Evolutionary conservation across 2,888 invertebrate genomes (phyloP).

Genomic region (Athrips mouffetella): DNA sequence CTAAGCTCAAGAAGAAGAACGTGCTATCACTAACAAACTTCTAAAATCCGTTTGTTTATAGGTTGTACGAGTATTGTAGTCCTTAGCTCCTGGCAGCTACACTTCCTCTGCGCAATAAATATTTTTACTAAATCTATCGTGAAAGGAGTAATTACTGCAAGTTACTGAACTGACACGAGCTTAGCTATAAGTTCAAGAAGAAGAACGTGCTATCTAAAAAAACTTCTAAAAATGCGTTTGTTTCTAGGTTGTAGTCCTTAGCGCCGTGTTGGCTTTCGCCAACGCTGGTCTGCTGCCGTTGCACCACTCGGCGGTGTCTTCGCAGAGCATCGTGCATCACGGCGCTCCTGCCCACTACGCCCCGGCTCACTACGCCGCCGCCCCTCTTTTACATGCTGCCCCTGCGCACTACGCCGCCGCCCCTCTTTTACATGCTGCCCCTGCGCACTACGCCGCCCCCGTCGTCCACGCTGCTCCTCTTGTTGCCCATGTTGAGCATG

Average conservation of each 20-base stretch:
- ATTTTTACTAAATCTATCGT: no score
- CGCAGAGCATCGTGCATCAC: constrained; percentile 71
- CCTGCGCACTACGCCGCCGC: constrained; percentile 42
- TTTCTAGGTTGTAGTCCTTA: constrained; percentile 61
- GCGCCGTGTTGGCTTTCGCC: constrained; percentile 72
- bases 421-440: constrained; percentile 50
- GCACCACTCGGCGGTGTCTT: constrained; percentile 71
- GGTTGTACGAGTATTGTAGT: no score
- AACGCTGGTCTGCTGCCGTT: constrained; percentile 74
- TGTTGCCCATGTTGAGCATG: constrained; percentile 44
- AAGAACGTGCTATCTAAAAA: no score
- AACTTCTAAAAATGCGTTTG: background rate
- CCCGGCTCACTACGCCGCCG: constrained; percentile 41
- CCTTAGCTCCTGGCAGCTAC: no score
- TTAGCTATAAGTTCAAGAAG: no score
- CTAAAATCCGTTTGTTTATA: no score
- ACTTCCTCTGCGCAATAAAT: no score
- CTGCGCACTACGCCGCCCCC: constrained; percentile 39
- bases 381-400: constrained; percentile 36
- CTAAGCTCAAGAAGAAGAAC: no score
- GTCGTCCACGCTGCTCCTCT: constrained; percentile 35
- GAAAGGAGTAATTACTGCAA: no score
- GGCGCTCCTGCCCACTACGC: constrained; percentile 60
- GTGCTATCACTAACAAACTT: no score
- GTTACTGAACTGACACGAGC: no score